phyloP scores from a whole-genome alignment of 2,797 vertebrate genomes.

The Bryconaethiops microstoma region DNA sequence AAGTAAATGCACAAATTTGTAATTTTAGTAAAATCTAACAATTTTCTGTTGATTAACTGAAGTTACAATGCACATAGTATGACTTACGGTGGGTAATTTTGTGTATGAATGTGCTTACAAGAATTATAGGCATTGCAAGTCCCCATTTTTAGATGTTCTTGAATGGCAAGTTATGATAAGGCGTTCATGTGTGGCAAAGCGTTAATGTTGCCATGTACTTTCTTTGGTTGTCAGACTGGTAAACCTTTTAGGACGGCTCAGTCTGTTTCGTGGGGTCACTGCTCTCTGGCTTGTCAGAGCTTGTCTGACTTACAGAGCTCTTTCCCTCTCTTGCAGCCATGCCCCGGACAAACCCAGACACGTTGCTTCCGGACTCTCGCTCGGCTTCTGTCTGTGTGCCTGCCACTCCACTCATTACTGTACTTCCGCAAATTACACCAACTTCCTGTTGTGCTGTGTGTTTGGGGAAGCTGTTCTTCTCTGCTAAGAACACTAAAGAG shows the following conservation, averaged over 20 bases:
- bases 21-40: no score
- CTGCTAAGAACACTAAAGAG: slow-evolving; percentile 35
- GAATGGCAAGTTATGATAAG: background rate
- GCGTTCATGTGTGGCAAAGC: background rate
- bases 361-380: slow-evolving; percentile 45
- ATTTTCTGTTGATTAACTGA: no score
- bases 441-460: slow-evolving; percentile 57
- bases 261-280: slow-evolving; percentile 13
- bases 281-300: slow-evolving; percentile 52
- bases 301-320: slow-evolving; percentile 22
- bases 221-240: slow-evolving; percentile 21
- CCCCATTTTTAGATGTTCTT: background rate
- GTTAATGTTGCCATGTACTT: background rate
- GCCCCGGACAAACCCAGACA: slow-evolving; percentile 52
- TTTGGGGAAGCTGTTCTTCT: slow-evolving; percentile 45
- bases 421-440: slow-evolving; percentile 59
- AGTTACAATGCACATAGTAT: no score
- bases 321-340: slow-evolving; percentile 17
- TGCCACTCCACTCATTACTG: slow-evolving; percentile 40
- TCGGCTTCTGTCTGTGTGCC: slow-evolving; percentile 18
- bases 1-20: no score
- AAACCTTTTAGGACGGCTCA: slow-evolving; percentile 18
- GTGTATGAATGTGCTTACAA: no score
- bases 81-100: no score
- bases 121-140: background rate